Evolutionary conservation across 2,797 vertebrate species (phyloP).

Genomic region (Silurus aristotelis): DNA sequence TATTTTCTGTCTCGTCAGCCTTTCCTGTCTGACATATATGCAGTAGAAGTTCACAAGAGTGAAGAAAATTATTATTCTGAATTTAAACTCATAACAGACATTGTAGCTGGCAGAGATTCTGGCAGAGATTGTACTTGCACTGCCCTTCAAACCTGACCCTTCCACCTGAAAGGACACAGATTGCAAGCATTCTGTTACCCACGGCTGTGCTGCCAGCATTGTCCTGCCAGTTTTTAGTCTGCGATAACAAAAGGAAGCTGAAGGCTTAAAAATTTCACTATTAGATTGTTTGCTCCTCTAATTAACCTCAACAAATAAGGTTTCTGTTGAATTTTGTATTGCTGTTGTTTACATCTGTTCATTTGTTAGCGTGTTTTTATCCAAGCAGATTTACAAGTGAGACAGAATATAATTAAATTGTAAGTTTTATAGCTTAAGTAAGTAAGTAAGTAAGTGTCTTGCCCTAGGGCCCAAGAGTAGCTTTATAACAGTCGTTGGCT

Average conservation of each 20-base stretch:
- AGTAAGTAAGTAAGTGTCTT: background rate
- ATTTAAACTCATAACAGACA: slow-evolving; percentile 21
- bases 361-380: background rate
- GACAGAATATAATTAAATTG: slow-evolving; percentile 4
- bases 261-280: slow-evolving; percentile 25
- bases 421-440: background rate
- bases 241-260: slow-evolving; percentile 13
- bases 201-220: slow-evolving; percentile 29
- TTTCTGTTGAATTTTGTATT: slow-evolving; percentile 24
- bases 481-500: background rate
- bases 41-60: slow-evolving; percentile 27
- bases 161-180: slow-evolving; percentile 24
- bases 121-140: slow-evolving; percentile 7
- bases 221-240: slow-evolving; percentile 8
- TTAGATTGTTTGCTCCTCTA: slow-evolving; percentile 35
- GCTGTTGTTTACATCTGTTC: background rate
- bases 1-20: slow-evolving; percentile 24
- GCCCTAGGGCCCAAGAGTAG: background rate
- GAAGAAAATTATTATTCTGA: slow-evolving; percentile 30
- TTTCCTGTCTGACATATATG: slow-evolving; percentile 24
- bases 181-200: slow-evolving; percentile 36
- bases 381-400: slow-evolving; percentile 5
- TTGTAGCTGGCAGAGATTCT: slow-evolving; percentile 16
- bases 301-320: slow-evolving; percentile 45
- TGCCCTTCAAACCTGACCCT: slow-evolving; percentile 26